Conservation (phyloP, 2,797 vertebrate species). For the Cossypha polioptera region DNA sequence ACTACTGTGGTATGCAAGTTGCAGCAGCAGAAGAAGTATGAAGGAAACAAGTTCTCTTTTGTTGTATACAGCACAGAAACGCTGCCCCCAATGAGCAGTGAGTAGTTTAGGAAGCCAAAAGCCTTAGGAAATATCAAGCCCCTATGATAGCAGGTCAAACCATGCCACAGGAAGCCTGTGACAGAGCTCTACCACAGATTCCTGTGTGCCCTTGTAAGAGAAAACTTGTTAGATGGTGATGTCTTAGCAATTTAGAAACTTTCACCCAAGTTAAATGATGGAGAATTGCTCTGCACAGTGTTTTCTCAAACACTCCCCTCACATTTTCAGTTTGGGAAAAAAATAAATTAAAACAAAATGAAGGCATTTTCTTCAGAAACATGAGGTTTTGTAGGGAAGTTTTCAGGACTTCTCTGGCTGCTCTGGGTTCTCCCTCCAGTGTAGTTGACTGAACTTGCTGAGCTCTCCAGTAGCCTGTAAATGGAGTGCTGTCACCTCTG, state of each 20-base stretch:
- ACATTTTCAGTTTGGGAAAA: rapidly evolving
- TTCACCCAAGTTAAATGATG: neutral
- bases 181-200: neutral
- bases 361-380: neutral
- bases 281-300: rapidly evolving
- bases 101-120: neutral
- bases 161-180: neutral
- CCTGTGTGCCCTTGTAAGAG: neutral
- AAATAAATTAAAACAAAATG: neutral
- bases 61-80: neutral
- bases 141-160: rapidly evolving
- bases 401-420: neutral
- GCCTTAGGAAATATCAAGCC: neutral
- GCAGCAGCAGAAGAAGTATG: neutral
- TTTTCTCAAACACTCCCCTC: neutral
- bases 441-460: neutral
- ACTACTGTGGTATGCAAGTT: neutral
- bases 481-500: neutral
- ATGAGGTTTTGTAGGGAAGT: neutral
- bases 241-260: neutral
- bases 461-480: neutral
- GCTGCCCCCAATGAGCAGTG: neutral
- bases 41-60: neutral
- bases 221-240: neutral
- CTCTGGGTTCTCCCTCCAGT: neutral